Evolutionary conservation across 2,888 invertebrate species (phyloP).

Genomic region (Orchesella flavescens): DNA sequence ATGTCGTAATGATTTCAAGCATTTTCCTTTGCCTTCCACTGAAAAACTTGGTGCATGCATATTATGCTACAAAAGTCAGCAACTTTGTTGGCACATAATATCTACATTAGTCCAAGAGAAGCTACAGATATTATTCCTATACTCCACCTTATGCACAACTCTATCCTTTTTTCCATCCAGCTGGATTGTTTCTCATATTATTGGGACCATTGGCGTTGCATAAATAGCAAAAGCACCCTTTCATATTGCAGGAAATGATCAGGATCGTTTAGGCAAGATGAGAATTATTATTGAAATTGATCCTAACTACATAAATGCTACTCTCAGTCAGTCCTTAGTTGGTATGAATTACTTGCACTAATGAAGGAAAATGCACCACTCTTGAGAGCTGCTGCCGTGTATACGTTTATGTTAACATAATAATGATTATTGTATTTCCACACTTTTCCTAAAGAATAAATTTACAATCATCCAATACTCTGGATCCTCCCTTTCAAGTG

Average conservation of each 20-base stretch:
- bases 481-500: no score
- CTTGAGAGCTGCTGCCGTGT: background rate
- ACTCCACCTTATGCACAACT: background rate
- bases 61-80: no score
- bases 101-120: no score
- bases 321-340: constrained; percentile 7
- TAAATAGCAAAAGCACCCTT: background rate
- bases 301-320: constrained; percentile 36
- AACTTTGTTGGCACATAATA: no score
- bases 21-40: constrained; percentile 33
- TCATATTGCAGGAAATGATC: constrained; percentile 12
- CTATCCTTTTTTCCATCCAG: background rate
- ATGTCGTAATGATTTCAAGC: constrained; percentile 50
- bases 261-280: constrained; percentile 14
- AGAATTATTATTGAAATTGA: constrained; percentile 45
- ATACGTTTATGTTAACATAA: constrained; percentile 30
- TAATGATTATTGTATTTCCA: constrained; percentile 37
- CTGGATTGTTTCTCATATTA: background rate
- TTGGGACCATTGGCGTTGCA: background rate
- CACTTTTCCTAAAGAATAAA: background rate
- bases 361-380: background rate
- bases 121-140: no score
- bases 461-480: background rate
- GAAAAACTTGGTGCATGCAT: background rate
- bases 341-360: background rate